phyloP scores from a whole-genome alignment of 2,797 vertebrate species.

The Hybognathus amarus region DNA sequence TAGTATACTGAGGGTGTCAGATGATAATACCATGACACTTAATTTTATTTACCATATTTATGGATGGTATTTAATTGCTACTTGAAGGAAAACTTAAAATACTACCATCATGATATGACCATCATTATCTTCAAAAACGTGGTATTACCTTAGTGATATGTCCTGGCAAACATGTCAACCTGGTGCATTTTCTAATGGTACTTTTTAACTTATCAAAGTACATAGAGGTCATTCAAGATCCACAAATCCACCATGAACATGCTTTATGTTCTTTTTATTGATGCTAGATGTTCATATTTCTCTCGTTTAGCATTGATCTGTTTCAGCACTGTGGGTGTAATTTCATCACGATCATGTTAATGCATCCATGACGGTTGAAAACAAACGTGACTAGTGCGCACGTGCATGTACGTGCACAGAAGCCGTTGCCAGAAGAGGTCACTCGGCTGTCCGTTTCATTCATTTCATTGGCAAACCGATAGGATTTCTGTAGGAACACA shows the following conservation, averaged over 20 bases:
- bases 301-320: constrained; percentile 44
- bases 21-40: background rate
- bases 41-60: background rate
- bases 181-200: background rate
- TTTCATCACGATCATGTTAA: constrained; percentile 23
- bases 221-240: background rate
- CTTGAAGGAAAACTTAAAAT: background rate
- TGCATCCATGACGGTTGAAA: constrained; percentile 26
- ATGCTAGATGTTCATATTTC: constrained; percentile 30
- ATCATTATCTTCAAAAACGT: background rate
- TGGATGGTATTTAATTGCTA: background rate
- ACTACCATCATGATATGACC: background rate
- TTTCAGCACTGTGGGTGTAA: constrained; percentile 42
- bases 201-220: background rate
- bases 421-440: background rate
- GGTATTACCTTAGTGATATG: background rate
- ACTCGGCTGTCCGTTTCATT: background rate
- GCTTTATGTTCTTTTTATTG: background rate
- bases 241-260: background rate
- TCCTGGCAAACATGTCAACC: background rate
- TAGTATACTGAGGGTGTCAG: background rate
- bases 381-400: constrained; percentile 26
- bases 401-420: constrained; percentile 14
- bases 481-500: constrained; percentile 66
- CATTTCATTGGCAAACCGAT: constrained; percentile 70